A percentile compares a stretch with the other conserved stretches of the same genome.
These are phyloP conservation scores for Cheilosia soror DNA, from an alignment of 2,888 invertebrate genomes.

Conservation along the genomic window DNA sequence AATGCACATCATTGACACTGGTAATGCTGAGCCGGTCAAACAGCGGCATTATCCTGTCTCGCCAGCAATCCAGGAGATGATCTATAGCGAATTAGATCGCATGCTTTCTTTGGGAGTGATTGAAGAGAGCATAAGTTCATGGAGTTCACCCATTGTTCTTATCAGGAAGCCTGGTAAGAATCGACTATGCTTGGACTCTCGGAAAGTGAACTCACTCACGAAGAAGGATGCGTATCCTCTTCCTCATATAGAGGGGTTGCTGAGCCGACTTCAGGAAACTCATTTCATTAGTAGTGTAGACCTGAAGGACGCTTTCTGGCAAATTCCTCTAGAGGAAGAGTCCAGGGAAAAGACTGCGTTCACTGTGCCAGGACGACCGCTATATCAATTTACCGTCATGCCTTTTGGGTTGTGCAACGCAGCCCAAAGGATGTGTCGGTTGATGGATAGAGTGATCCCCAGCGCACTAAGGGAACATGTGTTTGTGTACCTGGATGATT, in stretches of 20 bases:
- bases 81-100: conserved; percentile 4
- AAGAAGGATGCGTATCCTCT: neutral
- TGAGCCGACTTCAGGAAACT: neutral
- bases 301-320: neutral
- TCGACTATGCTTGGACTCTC: neutral
- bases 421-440: conserved; percentile 1
- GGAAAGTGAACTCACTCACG: neutral
- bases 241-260: neutral
- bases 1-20: conserved; percentile 4
- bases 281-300: conserved; percentile 13
- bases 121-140: neutral
- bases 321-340: neutral
- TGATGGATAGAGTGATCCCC: conserved; percentile 1
- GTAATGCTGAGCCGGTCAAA: neutral
- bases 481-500: neutral
- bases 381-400: conserved; percentile 1
- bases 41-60: conserved; percentile 13
- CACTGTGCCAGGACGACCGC: neutral
- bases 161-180: neutral
- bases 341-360: neutral
- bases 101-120: conserved; percentile 13
- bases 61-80: neutral
- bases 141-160: conserved; percentile 6
- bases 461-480: neutral
- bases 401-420: neutral